A percentile compares a stretch with the other conserved stretches of the same genome.
These are phyloP conservation scores for Muschampia plurimacula DNA, from an alignment of 2,888 invertebrate genomes.

Conservation along the genomic window DNA sequence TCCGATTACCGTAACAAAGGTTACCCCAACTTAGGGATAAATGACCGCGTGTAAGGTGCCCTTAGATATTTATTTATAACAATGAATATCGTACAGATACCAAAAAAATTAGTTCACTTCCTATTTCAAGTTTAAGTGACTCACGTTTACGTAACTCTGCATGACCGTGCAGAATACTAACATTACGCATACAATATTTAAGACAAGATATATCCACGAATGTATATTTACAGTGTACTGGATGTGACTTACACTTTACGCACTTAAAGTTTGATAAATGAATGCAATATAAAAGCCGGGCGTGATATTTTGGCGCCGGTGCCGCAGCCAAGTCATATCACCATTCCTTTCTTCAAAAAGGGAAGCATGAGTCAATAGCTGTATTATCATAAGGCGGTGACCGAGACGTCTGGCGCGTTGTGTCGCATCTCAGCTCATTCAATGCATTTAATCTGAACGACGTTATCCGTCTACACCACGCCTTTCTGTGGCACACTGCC, in stretches of 20 bases:
- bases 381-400: slow-evolving; percentile 55
- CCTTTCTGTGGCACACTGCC: slow-evolving; percentile 40
- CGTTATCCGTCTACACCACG: slow-evolving; percentile 50
- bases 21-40: too few relatives aligned
- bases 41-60: too few relatives aligned
- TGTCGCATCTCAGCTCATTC: slow-evolving; percentile 51
- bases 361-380: slow-evolving; percentile 50
- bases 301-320: slow-evolving; percentile 45
- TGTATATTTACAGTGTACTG: too few relatives aligned
- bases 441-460: slow-evolving; percentile 56
- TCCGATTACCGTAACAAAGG: too few relatives aligned
- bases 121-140: slow-evolving; percentile 2
- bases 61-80: neutral
- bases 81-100: neutral
- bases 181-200: neutral
- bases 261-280: slow-evolving; percentile 7
- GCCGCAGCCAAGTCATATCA: slow-evolving; percentile 46
- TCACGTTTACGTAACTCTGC: neutral
- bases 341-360: slow-evolving; percentile 43
- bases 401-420: slow-evolving; percentile 55
- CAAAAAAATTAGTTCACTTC: neutral
- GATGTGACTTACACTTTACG: neutral
- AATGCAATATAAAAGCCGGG: slow-evolving; percentile 6
- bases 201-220: neutral
- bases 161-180: slow-evolving; percentile 8